Evolutionary conservation across 2,113 vertebrate species (phyloP).

Genomic region (Limanda limanda): DNA sequence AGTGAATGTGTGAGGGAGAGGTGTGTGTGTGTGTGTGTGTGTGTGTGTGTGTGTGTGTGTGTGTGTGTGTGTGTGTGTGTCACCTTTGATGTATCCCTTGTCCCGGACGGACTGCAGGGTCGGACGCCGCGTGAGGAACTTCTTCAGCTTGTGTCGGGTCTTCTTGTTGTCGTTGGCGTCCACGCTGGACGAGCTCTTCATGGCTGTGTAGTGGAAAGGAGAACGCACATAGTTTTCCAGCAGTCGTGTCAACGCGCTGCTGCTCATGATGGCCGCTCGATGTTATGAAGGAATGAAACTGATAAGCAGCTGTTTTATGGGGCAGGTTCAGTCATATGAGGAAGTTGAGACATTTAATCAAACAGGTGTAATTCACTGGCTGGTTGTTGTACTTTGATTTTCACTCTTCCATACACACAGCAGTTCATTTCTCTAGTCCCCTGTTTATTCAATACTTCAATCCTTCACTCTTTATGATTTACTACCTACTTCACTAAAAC

Average conservation of each 20-base stretch:
- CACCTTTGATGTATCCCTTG: conserved; percentile 97
- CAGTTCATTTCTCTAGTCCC: neutral
- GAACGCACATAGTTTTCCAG: conserved; percentile 29
- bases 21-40: neutral
- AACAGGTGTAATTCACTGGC: neutral
- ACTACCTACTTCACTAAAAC: neutral
- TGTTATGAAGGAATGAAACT: neutral
- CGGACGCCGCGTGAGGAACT: conserved; percentile 93
- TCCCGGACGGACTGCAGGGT: conserved; percentile 95
- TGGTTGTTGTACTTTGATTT: conserved; percentile 4
- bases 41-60: neutral
- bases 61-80: neutral
- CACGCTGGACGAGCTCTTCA: conserved; percentile 87
- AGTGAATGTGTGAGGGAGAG: too few relatives aligned
- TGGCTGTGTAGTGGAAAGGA: conserved; percentile 74
- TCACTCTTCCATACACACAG: neutral
- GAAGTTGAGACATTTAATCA: neutral
- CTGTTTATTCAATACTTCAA: neutral
- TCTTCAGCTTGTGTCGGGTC: conserved; percentile 94
- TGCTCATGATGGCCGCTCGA: neutral
- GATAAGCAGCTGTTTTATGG: conserved; percentile 23
- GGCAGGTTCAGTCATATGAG: neutral
- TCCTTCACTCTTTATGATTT: neutral
- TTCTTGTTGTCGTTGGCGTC: conserved; percentile 93
- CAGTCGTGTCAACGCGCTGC: conserved; percentile 15